Base-by-base conservation (phyloP, 2,113 vertebrate genomes). In the Sorex araneus region DNA sequence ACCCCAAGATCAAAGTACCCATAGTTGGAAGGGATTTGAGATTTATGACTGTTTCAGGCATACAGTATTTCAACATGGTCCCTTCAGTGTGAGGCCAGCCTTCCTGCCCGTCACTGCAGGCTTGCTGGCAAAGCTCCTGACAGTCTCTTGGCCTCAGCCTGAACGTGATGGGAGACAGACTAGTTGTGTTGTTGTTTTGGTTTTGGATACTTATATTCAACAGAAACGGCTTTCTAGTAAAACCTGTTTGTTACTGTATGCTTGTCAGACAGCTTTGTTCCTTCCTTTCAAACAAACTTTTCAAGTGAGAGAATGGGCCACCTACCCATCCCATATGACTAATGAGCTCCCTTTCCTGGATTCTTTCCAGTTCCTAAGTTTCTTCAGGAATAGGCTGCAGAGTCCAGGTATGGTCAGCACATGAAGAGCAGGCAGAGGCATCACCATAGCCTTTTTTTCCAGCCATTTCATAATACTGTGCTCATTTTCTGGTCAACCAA, bases 181-280 rank as follows among this genome's bases (percentile, higher is more conserved):
- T 85, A 4, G 79, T 86, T 78, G 40, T 89, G 87, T 64, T 43
- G 32, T 32, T 34, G 0, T 88, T 88, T 89, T 94, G 45, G 47
- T 28, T 91, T 82, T 64, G 57, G 40, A 28, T 30, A 25, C 6
- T 15, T 40, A 30, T 66, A n/a, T 79, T 77, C 45, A 92, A n/a
- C 40, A 78, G 78, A 94, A 87, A 64, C 82, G 92, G 89, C 69
- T 64, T 78, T 89, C 74, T 82, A 79, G 40, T 84, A 57, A 60
- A 85, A 94, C 77, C 70, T 67, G n/a, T 67, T 16, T 40, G 0
- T 90, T 84, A 64, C 4, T 45, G 11, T 54, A 45, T 92, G 67
- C 57, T 90, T 27, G 70, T 77, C 79, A 28, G 78, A 82, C 57
- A 93, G 43, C 66, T 32, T 69, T 71, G 89, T 84, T 89, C 83